These are phyloP conservation scores for Phyllotis vaccarum DNA, from an alignment of 2,797 vertebrate genomes.

Conservation along the genomic window DNA sequence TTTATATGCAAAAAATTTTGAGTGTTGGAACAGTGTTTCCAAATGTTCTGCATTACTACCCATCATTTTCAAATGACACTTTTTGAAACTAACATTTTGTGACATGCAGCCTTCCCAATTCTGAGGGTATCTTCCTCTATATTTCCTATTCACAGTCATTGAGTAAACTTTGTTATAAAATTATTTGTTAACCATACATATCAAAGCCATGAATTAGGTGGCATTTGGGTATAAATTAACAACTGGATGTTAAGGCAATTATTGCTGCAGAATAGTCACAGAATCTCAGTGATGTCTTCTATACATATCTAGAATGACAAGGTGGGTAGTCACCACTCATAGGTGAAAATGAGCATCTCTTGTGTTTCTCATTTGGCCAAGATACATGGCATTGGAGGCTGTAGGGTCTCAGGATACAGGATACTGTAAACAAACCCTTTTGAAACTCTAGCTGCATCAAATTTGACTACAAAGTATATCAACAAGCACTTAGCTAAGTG, in stretches of 20 bases:
- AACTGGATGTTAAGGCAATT: not conserved
- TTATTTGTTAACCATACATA: not conserved
- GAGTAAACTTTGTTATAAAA: not conserved
- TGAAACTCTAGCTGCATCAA: not conserved
- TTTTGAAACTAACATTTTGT: not conserved
- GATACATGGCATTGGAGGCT: not conserved
- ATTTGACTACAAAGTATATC: not conserved
- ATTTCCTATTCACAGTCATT: not conserved
- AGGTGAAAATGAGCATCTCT: fast-evolving
- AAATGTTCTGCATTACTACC: not conserved
- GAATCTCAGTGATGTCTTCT: not conserved
- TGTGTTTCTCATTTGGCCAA: not conserved
- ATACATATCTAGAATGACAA: not conserved
- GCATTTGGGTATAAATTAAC: not conserved
- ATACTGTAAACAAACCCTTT: not conserved
- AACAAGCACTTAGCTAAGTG: not conserved
- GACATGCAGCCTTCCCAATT: not conserved
- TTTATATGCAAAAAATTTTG: not conserved
- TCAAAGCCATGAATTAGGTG: not conserved
- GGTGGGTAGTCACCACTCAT: too few species aligned
- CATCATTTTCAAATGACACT: not conserved
- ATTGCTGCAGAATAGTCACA: not conserved
- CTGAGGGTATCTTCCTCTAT: not conserved
- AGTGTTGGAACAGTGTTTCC: not conserved
- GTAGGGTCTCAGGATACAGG: fast-evolving